Evolutionary conservation across 1,140 invertebrate species (phyloP), one percentile per base, ranked within the genome.

Genomic region (Phocides pigmalion): DNA sequence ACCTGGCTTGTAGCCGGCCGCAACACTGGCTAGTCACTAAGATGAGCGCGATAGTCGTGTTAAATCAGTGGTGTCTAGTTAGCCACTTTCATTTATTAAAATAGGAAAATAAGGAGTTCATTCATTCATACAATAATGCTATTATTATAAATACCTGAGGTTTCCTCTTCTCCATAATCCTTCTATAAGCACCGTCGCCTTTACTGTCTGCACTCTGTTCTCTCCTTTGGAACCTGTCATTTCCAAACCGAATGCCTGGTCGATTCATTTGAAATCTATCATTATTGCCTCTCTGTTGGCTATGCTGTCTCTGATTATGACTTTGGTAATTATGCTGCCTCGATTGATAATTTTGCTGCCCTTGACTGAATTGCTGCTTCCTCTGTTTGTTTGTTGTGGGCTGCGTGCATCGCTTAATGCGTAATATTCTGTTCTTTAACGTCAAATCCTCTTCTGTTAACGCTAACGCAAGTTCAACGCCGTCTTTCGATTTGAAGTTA

Each of bases 391-490:
- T 81, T 39, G 46, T 61, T 41, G 53, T 68, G 19, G 2, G 53
- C 32, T 42, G 58, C 11, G 79, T 86, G 62, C 88, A 90, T 39
- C 90, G 70, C 46, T 90, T 87, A 0, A 92, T 84, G 4, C 91
- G 65, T 11, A 92, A 32, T 56, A 88, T 87, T 73, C 89, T 89
- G 61, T 90, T 90, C 41, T 88, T 89, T n/a, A 92, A 87, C 1
- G 85, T 87, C 0, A 92, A 58, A 41, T 92, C 89, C 59, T 92
- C 90, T 67, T 93, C 93, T 61, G 94, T 82, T 50, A 95, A 78
- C 51, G 93, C 87, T 8, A 96, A 70, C 0, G 95, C 95, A 6
- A 95, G 75, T 76, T 93, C 90, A 2, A 94, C 95, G 12, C 93
- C 85, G 70, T 95, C 94, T 54, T 91, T 81, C 14, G 92, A 92